Conservation (phyloP, 2,888 invertebrate genomes). For the Tolmerus cingulatus region DNA sequence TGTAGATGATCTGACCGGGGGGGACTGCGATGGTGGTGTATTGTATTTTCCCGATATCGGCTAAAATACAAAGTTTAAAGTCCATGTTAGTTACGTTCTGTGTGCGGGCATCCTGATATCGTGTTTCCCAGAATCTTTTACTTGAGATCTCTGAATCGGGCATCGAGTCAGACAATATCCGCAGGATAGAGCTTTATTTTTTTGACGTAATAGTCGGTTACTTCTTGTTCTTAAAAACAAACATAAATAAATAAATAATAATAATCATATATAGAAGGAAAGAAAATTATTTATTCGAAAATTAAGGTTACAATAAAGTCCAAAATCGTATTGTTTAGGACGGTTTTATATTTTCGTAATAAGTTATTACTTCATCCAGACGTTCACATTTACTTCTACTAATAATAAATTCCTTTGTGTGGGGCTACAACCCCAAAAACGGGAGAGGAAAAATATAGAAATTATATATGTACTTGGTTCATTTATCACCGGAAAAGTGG, state of each 20-base stretch:
- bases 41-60: background rate
- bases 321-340: too few species aligned
- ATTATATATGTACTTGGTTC: too few species aligned
- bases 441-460: background rate
- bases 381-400: too few species aligned
- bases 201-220: background rate
- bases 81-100: background rate
- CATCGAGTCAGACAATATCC: background rate
- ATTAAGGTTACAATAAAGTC: too few species aligned
- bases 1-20: too few species aligned
- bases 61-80: background rate
- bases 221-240: background rate
- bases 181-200: background rate
- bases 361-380: too few species aligned
- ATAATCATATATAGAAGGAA: background rate
- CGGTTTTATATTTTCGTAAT: too few species aligned
- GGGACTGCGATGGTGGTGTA: background rate
- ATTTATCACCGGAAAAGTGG: background rate
- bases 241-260: background rate
- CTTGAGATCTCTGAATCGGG: background rate
- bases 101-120: constrained; percentile 5
- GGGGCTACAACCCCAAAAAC: background rate
- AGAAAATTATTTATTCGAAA: background rate
- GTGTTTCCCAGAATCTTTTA: background rate
- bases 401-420: background rate